phyloP scores from a whole-genome alignment of 2,888 invertebrate genomes.

The Pharmacophagus antenor region DNA sequence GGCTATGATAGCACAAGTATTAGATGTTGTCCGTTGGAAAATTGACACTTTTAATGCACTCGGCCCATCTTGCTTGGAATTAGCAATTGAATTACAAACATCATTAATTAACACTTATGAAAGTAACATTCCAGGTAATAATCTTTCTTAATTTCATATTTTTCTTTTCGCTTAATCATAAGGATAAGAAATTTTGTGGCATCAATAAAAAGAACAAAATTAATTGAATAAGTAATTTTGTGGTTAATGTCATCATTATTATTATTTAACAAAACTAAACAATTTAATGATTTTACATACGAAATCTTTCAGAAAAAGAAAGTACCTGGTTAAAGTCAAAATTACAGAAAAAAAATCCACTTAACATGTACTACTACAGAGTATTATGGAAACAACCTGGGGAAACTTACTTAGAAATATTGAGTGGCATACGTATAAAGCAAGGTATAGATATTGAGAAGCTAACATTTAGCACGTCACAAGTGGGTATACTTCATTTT shows the following conservation, averaged over 20 bases:
- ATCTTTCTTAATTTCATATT: constrained; percentile 2
- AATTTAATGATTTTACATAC: too few species aligned
- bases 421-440: constrained; percentile 46
- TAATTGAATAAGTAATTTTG: too few species aligned
- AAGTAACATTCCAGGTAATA: constrained; percentile 54
- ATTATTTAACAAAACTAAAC: neutral
- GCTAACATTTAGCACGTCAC: constrained; percentile 50
- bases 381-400: constrained; percentile 59
- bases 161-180: neutral
- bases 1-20: constrained; percentile 64
- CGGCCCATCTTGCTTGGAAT: constrained; percentile 51
- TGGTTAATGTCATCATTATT: neutral
- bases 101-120: constrained; percentile 53
- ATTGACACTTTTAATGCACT: constrained; percentile 49
- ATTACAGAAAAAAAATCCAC: constrained; percentile 53
- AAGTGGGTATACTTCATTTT: constrained; percentile 44
- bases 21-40: constrained; percentile 62
- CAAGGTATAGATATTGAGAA: constrained; percentile 45
- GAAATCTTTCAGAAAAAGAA: constrained; percentile 59
- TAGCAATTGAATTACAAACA: constrained; percentile 52
- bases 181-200: neutral
- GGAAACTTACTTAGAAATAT: constrained; percentile 53
- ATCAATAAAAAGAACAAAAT: neutral
- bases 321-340: constrained; percentile 62
- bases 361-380: constrained; percentile 68